Base-by-base conservation (phyloP, 2,113 vertebrate genomes). In the Channa argus region DNA sequence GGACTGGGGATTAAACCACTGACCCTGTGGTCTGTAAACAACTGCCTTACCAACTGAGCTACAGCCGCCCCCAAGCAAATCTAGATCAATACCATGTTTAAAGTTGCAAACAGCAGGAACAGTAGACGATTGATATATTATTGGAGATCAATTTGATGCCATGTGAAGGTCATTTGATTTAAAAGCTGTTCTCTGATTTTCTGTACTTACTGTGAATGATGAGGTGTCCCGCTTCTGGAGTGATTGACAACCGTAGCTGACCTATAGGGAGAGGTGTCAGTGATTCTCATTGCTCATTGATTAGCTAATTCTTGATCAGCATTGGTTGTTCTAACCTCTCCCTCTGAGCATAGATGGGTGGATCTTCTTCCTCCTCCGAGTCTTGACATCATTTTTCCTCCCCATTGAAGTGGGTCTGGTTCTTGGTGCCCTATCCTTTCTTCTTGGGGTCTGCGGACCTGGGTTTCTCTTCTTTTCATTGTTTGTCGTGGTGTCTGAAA, bases 211-310 rank as follows among this genome's bases (percentile, higher is more conserved):
- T 63, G 47, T 86, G 46, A 51, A 86, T 51, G 56, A 51, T 0
- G 8, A 83, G 64, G 1, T 67, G 69, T 4, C 54, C 66, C 1
- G 36, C 77, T 56, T 66, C 74, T 3, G 37, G 3, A n/a, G 43
- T 77, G 66, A 86, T 51, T 38, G 80, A 78, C 62, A 86, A 61
- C 11, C 13, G 41, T 15, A 86, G 55, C 55, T 60, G 80, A 58
- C 84, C 84, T 83, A 13, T 37, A n/a, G 12, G n/a, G 10, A 62
- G 37, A 56, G 24, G 33, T n/a, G 5, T 59, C 24, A 24, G 24
- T 14, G 10, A 49, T 2, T 37, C 49, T 53, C 43, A 36, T 24
- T 24, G 33, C 36, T 6, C 1, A 4, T 24, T 14, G 2, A 60
- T 24, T 4, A 12, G 5, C 7, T 24, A 3, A 50, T 50, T 12